Evolutionary conservation across 1,140 invertebrate genomes (phyloP), one percentile per base, ranked within the genome.

Genomic region (Oppia nitens): DNA sequence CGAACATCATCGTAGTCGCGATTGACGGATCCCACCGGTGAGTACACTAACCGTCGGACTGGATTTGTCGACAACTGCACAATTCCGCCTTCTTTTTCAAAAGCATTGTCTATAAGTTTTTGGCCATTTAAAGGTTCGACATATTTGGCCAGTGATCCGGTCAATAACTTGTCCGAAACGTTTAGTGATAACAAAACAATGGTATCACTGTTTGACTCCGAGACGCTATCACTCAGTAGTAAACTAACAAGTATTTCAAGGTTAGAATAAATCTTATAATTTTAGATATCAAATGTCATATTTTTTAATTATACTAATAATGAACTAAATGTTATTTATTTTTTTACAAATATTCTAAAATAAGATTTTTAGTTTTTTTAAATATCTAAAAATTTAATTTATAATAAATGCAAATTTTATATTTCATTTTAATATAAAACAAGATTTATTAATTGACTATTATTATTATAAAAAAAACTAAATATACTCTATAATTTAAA

Each of bases 1-100:
- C 75, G 64, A 2, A 87, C 82, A 71, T 91, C 87, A 72, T 90
- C 82, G 68, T 85, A 88, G 70, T 87, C 83, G 11, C 78, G 73
- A 57, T 84, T 80, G 11, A 88, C 73, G 20, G 79, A 77, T n/a
- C 84, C 84, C 47, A 83, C 87, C 0, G 85, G 83, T 26, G 83
- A 77, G 65, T 81, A 79, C 40, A 91, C 77, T 51, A 88, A 66
- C 58, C 80, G 72, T 52, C 61, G 55, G 20, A 55, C 28, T 26
- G 48, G 23, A 20, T 23, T 23, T 27, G 26, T 28, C 2, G 57
- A 27, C 2, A 61, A 32, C 3, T 28, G 59, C 11, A 60, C 55
- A 17, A 59, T n/a, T 2, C 57, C 57, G 9, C 57, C 57, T 27
- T 59, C 57, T 12, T n/a, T 59, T 12, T 59, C 20, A 29, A 60